phyloP scores from a whole-genome alignment of 2,113 vertebrate species.

The Mastomys natalensis region DNA sequence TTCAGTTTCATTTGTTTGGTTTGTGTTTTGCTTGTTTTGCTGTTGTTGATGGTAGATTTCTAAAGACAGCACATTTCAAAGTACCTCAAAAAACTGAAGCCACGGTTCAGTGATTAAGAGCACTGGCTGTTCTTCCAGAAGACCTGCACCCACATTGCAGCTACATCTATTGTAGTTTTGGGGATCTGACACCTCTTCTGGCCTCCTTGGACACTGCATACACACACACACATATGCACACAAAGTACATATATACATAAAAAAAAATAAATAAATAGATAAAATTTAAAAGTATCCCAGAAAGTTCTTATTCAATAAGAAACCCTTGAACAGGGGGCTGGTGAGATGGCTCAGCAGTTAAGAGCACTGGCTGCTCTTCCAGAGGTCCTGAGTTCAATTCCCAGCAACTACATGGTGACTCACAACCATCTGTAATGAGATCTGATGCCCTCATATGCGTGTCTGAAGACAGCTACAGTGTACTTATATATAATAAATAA shows the following conservation, averaged over 20 bases:
- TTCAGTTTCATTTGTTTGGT: background rate
- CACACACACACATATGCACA: no score
- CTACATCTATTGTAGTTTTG: background rate
- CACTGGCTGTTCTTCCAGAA: background rate
- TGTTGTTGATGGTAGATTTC: background rate
- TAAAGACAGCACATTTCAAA: background rate
- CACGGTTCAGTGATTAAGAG: background rate
- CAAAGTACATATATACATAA: background rate
- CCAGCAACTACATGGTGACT: no score
- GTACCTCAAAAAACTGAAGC: background rate
- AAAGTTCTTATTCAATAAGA: background rate
- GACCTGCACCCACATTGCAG: background rate
- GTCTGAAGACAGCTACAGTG: no score
- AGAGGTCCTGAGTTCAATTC: no score
- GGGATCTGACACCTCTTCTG: background rate
- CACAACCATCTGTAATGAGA: no score
- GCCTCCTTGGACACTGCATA: background rate
- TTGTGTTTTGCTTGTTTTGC: background rate
- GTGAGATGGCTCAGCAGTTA: no score
- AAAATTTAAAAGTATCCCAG: background rate
- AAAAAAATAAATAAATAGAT: no score
- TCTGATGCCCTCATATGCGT: no score
- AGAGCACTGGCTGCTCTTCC: no score
- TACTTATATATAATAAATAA: no score
- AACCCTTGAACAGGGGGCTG: background rate